Evolutionary conservation across 2,797 vertebrate genomes (phyloP).

Genomic region (Lagocephalus sceleratus): DNA sequence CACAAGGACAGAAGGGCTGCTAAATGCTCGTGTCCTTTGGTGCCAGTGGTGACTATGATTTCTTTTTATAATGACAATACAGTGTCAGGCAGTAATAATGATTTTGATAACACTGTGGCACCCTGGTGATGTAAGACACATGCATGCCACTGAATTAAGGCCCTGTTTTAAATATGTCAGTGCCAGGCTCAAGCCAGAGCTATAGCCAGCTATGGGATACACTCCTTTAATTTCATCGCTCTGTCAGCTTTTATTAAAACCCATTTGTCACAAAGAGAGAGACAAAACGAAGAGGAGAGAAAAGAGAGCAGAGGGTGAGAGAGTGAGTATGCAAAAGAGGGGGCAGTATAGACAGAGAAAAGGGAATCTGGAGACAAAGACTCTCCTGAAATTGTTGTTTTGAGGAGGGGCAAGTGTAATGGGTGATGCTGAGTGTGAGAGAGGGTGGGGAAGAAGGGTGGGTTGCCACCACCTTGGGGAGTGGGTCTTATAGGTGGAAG

Average conservation of each 20-base stretch:
- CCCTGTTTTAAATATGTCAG: conserved; percentile 77
- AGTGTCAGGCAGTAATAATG: conserved; percentile 60
- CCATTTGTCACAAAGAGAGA: conserved; percentile 76
- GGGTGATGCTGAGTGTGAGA: conserved; percentile 25
- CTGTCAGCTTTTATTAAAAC: conserved; percentile 84
- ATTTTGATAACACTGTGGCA: conserved; percentile 55
- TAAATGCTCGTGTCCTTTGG: conserved; percentile 50
- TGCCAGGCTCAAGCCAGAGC: conserved; percentile 59
- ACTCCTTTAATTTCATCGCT: conserved; percentile 82
- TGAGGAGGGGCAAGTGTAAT: conserved; percentile 33
- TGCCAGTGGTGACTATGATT: conserved; percentile 44
- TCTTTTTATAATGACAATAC: conserved; percentile 47
- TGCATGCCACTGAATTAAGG: conserved; percentile 65
- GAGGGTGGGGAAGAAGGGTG: conserved; percentile 16
- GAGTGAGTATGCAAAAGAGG: background rate
- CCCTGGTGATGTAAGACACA: conserved; percentile 68
- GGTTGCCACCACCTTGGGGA: conserved; percentile 60
- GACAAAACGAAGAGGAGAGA: conserved; percentile 39
- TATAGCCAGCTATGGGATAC: conserved; percentile 71
- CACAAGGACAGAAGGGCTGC: conserved; percentile 53
- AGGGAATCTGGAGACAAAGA: conserved; percentile 46
- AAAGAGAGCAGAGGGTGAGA: conserved; percentile 22
- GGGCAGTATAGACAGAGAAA: background rate
- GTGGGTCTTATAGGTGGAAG: conserved; percentile 56
- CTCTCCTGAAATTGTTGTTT: conserved; percentile 48